Evolutionary conservation across 1,140 invertebrate genomes (phyloP).

Genomic region (Psix sp.): DNA sequence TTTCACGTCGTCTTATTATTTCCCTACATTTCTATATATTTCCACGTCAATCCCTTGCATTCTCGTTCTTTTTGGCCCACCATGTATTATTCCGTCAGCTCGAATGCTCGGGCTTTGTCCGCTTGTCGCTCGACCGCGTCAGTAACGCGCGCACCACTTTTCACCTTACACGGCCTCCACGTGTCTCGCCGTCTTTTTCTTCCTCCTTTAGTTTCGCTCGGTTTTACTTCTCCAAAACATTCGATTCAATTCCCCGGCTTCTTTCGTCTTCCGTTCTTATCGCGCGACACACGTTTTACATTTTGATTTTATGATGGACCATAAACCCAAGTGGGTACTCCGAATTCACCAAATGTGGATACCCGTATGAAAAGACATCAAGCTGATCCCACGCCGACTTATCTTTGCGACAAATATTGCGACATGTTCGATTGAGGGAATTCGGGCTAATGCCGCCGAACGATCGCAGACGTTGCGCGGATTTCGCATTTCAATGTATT

Average conservation of each 20-base stretch:
- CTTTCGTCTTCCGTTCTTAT: conserved; percentile 40
- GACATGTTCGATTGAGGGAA: conserved; percentile 35
- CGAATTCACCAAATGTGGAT: conserved; percentile 35
- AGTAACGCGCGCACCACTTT: conserved; percentile 30
- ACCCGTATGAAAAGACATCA: conserved; percentile 37
- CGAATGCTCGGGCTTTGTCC: conserved; percentile 55
- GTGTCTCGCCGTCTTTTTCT: conserved; percentile 3
- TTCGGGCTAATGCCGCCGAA: conserved; percentile 18
- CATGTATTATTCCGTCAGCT: conserved; percentile 52
- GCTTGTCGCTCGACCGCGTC: conserved; percentile 48
- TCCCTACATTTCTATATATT: conserved; percentile 58
- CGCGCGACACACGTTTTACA: conserved; percentile 43
- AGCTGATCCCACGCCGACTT: conserved; percentile 41
- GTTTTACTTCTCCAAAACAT: conserved; percentile 44
- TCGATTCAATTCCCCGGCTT: conserved; percentile 47
- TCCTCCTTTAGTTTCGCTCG: neutral
- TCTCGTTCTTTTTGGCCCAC: conserved; percentile 45
- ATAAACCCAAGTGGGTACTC: conserved; percentile 50
- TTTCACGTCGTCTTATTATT: conserved; percentile 56
- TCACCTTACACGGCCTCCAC: conserved; percentile 23
- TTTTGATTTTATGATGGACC: conserved; percentile 51
- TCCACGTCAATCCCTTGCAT: conserved; percentile 58
- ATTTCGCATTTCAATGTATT: conserved; percentile 28
- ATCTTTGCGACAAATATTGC: conserved; percentile 49
- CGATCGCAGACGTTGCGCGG: conserved; percentile 1